Evolutionary conservation across 2,888 invertebrate species (phyloP).

Genomic region (Rotaria magnacalcarata): DNA sequence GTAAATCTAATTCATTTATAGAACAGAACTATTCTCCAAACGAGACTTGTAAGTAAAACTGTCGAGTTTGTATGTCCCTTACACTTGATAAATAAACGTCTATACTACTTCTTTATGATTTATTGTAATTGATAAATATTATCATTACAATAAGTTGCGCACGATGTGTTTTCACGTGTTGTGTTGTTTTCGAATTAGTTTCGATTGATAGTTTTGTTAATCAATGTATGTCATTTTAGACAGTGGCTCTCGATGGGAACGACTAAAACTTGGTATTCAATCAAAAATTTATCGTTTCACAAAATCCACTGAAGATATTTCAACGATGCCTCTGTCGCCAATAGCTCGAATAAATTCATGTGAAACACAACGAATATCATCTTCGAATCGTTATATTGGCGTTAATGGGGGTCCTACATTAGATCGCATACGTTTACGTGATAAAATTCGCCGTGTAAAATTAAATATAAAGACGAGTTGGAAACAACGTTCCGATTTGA

Average conservation of each 20-base stretch:
- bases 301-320: conserved; percentile 14
- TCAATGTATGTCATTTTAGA: not conserved
- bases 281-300: conserved; percentile 18
- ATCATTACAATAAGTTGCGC: not conserved
- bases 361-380: not conserved
- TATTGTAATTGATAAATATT: not conserved
- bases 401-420: not conserved
- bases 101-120: not conserved
- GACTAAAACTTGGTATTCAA: conserved; percentile 1
- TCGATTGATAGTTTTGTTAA: not conserved
- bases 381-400: not conserved
- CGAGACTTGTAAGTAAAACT: not conserved
- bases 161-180: not conserved
- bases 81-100: not conserved
- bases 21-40: not conserved
- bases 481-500: conserved; percentile 24
- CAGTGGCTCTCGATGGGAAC: conserved; percentile 15
- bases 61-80: not conserved
- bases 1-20: not conserved
- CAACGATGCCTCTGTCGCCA: not conserved
- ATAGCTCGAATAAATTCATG: not conserved
- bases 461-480: conserved; percentile 15
- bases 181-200: not conserved
- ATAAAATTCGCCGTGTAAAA: conserved; percentile 34
- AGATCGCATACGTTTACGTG: conserved; percentile 26